These are phyloP conservation scores for Corapipo altera DNA, from an alignment of 2,113 vertebrate genomes.

Conservation along the genomic window DNA sequence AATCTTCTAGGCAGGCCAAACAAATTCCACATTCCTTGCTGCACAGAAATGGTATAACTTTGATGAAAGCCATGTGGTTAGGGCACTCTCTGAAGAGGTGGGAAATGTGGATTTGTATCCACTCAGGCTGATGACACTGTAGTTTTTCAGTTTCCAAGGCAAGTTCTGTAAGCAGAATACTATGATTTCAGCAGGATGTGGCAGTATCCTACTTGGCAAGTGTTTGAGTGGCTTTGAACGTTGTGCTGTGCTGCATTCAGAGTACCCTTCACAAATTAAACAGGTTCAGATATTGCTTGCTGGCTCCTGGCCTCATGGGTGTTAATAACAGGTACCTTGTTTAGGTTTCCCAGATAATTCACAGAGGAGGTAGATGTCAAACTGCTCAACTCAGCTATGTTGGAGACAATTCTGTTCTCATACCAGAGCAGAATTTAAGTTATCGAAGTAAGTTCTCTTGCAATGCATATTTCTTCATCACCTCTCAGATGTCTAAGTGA, in stretches of 20 bases:
- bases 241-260: neutral
- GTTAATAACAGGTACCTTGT: neutral
- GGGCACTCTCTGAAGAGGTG: neutral
- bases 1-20: slow-evolving; percentile 23
- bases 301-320: neutral
- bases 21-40: slow-evolving; percentile 14
- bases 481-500: neutral
- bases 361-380: neutral
- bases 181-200: neutral
- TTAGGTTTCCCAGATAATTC: neutral
- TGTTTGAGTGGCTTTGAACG: neutral
- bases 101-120: neutral
- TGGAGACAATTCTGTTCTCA: neutral
- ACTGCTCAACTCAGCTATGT: neutral
- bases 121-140: neutral
- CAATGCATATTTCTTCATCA: neutral
- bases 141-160: neutral
- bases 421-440: neutral
- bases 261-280: neutral
- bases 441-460: neutral
- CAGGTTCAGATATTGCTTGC: neutral
- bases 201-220: neutral
- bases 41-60: slow-evolving; percentile 6
- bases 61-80: neutral
- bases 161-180: neutral